Base-by-base conservation (phyloP, 2,797 vertebrate species). In the Hypotaenidia okinawae region DNA sequence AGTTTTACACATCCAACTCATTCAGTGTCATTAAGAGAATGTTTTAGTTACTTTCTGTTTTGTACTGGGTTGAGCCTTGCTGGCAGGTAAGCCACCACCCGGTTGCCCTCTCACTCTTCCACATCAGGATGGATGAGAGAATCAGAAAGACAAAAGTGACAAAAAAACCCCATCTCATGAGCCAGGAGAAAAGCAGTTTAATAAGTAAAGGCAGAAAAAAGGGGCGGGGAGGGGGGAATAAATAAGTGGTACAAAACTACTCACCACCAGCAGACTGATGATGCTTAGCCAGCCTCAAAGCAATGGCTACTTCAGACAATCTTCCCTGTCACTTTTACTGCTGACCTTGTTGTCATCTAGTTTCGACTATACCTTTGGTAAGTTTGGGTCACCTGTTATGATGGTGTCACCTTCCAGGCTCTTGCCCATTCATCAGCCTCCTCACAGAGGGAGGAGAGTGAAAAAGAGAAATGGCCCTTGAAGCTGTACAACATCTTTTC, bases 331-430 rank as follows among this genome's bases (percentile, higher is more conserved):
- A 6, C 24, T 74, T 63, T 57, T 58, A 58, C 74, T 35, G 21
- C 45, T 47, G 24, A 57, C 21, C 17, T 33, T 49, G 47, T 45
- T 27, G 22, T 25, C 30, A 35, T 47, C 35, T 4, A 69, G 24
- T n/a, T 43, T 11, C 23, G 23, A 30, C 37, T 37, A 51, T 47
- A 11, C 28, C 25, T 43, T 43, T 1, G 3, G 37, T 21, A 13
- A 35, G 0, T 62, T 35, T 52, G 52, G 13, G 24, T 54, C 16
- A 52, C 32, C 16, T 5, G 0, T 52, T 39, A 6, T 18, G 11
- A 7, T 18, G 1, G 0, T 51, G 25, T 43, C 16, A 6, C 13
- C 28, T 47, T 10, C 30, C 18, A 14, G 24, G 27, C 14, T 47
- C n/a, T 63, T 78, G 16, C 7, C 35, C 41, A 51, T 5, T 4